These are phyloP conservation scores for Oreonectes daqikongensis DNA, from an alignment of 2,797 vertebrate genomes.

Conservation along the genomic window DNA sequence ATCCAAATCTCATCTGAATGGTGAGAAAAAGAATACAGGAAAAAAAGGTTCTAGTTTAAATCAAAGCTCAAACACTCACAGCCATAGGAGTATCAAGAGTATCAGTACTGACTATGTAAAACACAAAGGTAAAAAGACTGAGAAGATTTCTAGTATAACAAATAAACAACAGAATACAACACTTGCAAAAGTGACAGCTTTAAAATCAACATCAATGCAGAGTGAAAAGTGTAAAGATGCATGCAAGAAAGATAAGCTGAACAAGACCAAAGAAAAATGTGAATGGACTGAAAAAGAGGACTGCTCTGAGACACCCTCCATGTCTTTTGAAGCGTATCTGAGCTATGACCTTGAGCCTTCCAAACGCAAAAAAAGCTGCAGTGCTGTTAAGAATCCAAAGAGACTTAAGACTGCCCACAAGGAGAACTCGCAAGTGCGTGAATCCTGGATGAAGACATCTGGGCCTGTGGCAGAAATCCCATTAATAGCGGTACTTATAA, in stretches of 20 bases:
- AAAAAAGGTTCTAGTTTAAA: conserved; percentile 24
- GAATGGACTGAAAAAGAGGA: conserved; percentile 37
- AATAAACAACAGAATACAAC: not conserved
- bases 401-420: conserved; percentile 58
- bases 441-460: conserved; percentile 35
- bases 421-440: conserved; percentile 33
- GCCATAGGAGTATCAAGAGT: conserved; percentile 7
- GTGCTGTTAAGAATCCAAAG: conserved; percentile 58
- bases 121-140: conserved; percentile 39
- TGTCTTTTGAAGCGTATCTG: conserved; percentile 87
- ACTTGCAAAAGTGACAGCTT: not conserved
- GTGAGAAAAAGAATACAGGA: conserved; percentile 42
- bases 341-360: conserved; percentile 78
- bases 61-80: conserved; percentile 39
- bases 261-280: conserved; percentile 56
- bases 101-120: not conserved
- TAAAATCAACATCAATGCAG: conserved; percentile 44
- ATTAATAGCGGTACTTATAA: conserved; percentile 56
- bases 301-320: conserved; percentile 66
- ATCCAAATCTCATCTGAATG: conserved; percentile 39
- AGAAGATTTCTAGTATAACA: conserved; percentile 25
- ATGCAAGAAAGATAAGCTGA: conserved; percentile 25
- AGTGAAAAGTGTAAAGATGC: conserved; percentile 10
- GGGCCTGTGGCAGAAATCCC: conserved; percentile 34
- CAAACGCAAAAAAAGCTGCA: conserved; percentile 65